phyloP scores from a whole-genome alignment of 2,797 vertebrate species.

The Tamandua tetradactyla region DNA sequence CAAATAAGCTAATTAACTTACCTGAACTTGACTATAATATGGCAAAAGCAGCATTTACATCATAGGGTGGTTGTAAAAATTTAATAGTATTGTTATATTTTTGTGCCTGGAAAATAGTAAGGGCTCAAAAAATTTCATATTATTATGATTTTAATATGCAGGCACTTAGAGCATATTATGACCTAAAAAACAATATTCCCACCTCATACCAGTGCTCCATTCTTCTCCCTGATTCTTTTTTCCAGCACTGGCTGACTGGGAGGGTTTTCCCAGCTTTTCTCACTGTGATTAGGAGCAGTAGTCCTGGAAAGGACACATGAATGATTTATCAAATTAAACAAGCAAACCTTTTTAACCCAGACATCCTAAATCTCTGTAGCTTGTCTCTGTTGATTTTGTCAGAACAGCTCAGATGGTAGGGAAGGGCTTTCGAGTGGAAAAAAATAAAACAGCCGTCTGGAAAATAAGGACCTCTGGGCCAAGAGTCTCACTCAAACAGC shows the following conservation, averaged over 20 bases:
- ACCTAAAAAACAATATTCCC: not conserved
- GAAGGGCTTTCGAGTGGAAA: constrained; percentile 54
- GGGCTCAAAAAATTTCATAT: not conserved
- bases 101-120: not conserved
- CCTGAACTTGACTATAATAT: not conserved
- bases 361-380: constrained; percentile 46
- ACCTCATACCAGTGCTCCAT: not conserved
- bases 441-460: constrained; percentile 42
- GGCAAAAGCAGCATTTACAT: not conserved
- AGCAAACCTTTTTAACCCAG: not conserved
- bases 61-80: not conserved
- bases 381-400: constrained; percentile 45
- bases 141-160: not conserved
- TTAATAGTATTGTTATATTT: not conserved
- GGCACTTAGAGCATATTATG: not conserved
- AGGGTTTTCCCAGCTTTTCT: not conserved
- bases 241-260: not conserved
- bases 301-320: constrained; percentile 16
- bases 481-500: not conserved
- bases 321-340: constrained; percentile 62
- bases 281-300: not conserved
- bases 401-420: constrained; percentile 50
- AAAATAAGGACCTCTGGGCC: constrained; percentile 48
- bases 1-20: not conserved
- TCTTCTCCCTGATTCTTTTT: not conserved